Base-by-base conservation (phyloP, 1,140 invertebrate genomes). In the Amyelois transitella region DNA sequence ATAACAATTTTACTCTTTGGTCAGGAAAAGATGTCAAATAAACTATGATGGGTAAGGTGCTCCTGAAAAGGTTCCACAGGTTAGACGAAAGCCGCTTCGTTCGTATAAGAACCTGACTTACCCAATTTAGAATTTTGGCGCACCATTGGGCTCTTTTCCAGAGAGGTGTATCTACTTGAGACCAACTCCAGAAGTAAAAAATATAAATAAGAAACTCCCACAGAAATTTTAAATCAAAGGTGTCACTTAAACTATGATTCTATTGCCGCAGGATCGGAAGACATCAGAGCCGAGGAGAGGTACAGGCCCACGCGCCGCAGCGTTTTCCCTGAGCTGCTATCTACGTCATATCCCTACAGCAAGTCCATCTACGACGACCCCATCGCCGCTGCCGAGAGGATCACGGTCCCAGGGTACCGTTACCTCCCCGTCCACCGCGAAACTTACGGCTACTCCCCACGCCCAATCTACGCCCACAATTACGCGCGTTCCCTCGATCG, bases 291-390 rank as follows among this genome's bases (percentile, higher is more conserved):
- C 64, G 94, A 94, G 72, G 95, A 96, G 76, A 89, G 92, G 73
- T 90, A 91, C 77, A 91, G 91, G 88, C 90, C 89, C 44, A 83
- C 92, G 64, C 92, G 93, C 53, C 91, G 92, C 71, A 91, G 93
- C 75, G 91, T 94, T 76, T 94, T 94, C 77, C 92, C 92, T 64
- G 92, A 93, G 71, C 86, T 93, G 66, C 82, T 90, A 68, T 75
- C 75, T 51, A 75, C 74, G 54, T 83, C 74, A 56, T 85, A 83
- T 69, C 92, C 93, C 14, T 93, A 91, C 89, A 91, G 89, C 89
- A 95, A 95, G 89, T 95, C 94, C 66, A 95, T 96, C 91, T 96
- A 92, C 82, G 95, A 96, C 83, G 94, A 95, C 74, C 94, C 95
- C 59, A 85, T 92, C 57, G 92, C 91, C 72, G 93, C 94, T 61